These are phyloP conservation scores for Lepidurus apus DNA, from an alignment of 1,140 invertebrate genomes.

Conservation along the genomic window DNA sequence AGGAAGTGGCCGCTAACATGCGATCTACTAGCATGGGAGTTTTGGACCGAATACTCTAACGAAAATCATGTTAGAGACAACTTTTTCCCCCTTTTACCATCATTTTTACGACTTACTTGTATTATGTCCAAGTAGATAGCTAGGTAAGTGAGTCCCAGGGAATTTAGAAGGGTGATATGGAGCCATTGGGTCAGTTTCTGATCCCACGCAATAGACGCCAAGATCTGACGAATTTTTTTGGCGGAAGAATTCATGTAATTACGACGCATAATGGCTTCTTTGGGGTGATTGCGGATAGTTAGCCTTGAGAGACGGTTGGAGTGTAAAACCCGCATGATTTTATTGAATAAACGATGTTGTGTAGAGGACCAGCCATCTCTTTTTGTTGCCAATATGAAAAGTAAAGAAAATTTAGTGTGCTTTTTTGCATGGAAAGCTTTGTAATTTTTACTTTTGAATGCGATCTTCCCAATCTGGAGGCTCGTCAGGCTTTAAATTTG, in stretches of 20 bases:
- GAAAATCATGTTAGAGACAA: neutral
- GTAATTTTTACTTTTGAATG: slow-evolving; percentile 26
- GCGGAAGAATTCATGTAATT: slow-evolving; percentile 65
- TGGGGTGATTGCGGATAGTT: slow-evolving; percentile 48
- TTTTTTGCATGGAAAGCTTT: neutral
- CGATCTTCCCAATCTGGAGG: slow-evolving; percentile 50
- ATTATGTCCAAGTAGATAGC: slow-evolving; percentile 72
- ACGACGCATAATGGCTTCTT: slow-evolving; percentile 57
- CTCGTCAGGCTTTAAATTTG: slow-evolving; percentile 54
- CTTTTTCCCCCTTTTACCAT: neutral
- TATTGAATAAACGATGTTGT: slow-evolving; percentile 61
- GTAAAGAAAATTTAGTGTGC: slow-evolving; percentile 12
- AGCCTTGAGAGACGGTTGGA: slow-evolving; percentile 63
- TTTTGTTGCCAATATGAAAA: slow-evolving; percentile 23
- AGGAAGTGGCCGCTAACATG: slow-evolving; percentile 29
- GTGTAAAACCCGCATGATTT: slow-evolving; percentile 61
- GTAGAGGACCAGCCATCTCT: slow-evolving; percentile 58
- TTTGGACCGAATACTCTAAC: slow-evolving; percentile 63
- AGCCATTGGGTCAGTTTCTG: slow-evolving; percentile 68
- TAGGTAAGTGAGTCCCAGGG: slow-evolving; percentile 60
- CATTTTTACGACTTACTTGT: slow-evolving; percentile 44
- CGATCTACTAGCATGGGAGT: slow-evolving; percentile 66
- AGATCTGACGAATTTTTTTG: slow-evolving; percentile 57
- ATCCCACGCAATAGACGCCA: slow-evolving; percentile 64
- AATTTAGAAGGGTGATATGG: slow-evolving; percentile 61